A percentile compares a stretch with the other conserved stretches of the same genome.
Conservation (phyloP, 2,113 vertebrate genomes). For the Cinclus mexicanus region DNA sequence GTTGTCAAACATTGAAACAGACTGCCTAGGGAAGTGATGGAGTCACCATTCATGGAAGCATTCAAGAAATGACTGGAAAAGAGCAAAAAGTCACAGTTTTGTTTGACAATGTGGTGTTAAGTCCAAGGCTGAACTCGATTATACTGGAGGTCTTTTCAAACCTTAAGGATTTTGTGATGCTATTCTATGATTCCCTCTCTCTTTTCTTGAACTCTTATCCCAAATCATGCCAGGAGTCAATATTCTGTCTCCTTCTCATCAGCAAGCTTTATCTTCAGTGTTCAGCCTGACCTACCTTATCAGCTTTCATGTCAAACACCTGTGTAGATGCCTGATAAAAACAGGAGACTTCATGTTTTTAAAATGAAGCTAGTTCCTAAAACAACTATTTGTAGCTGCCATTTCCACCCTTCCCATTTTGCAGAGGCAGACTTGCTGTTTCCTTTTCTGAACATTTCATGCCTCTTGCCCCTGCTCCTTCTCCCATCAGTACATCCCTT, state of each 20-base stretch:
- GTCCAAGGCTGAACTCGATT: neutral
- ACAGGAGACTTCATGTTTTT: neutral
- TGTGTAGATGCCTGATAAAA: neutral
- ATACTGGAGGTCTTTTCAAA: neutral
- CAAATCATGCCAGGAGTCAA: neutral
- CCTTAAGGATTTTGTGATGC: neutral
- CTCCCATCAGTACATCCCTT: neutral
- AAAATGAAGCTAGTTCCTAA: neutral
- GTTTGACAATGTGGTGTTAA: neutral
- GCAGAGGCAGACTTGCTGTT: neutral
- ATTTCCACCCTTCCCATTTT: neutral
- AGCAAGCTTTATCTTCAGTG: neutral
- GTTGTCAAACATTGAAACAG: neutral
- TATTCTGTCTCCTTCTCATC: neutral
- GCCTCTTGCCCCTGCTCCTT: neutral
- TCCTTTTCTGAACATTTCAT: neutral
- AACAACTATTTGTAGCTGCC: neutral
- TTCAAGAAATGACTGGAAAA: neutral
- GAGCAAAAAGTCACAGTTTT: fast-evolving
- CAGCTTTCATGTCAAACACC: neutral
- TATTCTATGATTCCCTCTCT: neutral
- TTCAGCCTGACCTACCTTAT: neutral
- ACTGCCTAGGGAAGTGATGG: neutral
- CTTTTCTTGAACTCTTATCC: neutral
- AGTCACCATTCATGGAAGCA: neutral